phyloP scores from a whole-genome alignment of 1,140 invertebrate genomes.

The Drosophila sp. region DNA sequence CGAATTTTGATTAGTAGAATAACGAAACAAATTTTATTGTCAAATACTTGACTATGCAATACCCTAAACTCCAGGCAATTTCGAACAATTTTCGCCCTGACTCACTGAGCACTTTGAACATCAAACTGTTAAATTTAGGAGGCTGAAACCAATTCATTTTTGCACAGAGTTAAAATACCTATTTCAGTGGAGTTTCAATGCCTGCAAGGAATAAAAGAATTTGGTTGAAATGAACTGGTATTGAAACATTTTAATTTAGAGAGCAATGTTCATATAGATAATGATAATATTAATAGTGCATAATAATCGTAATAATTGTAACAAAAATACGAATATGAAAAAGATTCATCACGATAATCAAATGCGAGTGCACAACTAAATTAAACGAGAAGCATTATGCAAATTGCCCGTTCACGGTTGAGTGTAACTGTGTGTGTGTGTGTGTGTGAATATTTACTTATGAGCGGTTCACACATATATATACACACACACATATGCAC shows the following conservation, averaged over 20 bases:
- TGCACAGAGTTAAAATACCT: too few species aligned
- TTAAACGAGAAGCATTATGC: slow-evolving; percentile 65
- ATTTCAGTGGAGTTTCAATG: not conserved
- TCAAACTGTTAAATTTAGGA: too few species aligned
- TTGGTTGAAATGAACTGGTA: slow-evolving; percentile 5
- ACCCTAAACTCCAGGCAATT: too few species aligned
- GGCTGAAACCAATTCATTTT: too few species aligned
- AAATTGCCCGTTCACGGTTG: slow-evolving; percentile 47
- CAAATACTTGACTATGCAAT: not conserved
- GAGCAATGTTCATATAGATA: slow-evolving; percentile 7
- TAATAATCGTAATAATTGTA: slow-evolving; percentile 18
- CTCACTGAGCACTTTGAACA: too few species aligned
- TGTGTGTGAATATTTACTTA: slow-evolving; percentile 23
- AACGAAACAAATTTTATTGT: slow-evolving; percentile 4
- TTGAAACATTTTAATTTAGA: slow-evolving; percentile 8
- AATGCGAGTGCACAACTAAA: slow-evolving; percentile 57
- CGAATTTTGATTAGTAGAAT: slow-evolving; percentile 21
- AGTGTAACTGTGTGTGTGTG: not conserved
- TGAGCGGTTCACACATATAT: slow-evolving; percentile 7
- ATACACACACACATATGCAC: not conserved
- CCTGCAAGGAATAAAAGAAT: not conserved
- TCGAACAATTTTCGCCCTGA: too few species aligned
- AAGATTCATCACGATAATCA: slow-evolving; percentile 47
- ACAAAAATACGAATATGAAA: slow-evolving; percentile 22
- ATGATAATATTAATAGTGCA: slow-evolving; percentile 9